Evolutionary conservation across 2,113 vertebrate species (phyloP).

Genomic region (Pteropus alecto): DNA sequence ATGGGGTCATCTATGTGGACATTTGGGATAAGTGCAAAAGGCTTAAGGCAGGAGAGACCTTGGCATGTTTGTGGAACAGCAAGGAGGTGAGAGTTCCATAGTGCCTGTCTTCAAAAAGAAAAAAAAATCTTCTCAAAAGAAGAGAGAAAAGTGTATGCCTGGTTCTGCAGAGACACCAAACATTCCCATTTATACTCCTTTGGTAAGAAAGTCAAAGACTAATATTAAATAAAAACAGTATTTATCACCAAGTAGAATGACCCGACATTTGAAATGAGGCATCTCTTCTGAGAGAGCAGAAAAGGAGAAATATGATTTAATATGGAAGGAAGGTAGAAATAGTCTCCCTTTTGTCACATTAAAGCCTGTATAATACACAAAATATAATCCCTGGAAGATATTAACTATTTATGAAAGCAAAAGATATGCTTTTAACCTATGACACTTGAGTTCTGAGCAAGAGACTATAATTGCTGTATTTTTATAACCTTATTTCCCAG

Average conservation of each 20-base stretch:
- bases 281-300: not conserved
- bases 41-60: not conserved
- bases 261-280: not conserved
- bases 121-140: not conserved
- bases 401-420: conserved; percentile 8
- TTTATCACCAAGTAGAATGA: not conserved
- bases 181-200: not conserved
- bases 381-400: not conserved
- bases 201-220: not conserved
- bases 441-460: not conserved
- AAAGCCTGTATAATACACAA: not conserved
- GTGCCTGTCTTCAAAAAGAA: not conserved
- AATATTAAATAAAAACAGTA: not conserved
- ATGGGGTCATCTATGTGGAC: not conserved
- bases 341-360: not conserved
- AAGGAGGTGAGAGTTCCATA: not conserved
- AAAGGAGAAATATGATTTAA: not conserved
- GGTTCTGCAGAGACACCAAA: not conserved
- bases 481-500: not conserved
- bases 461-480: not conserved
- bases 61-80: not conserved
- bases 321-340: not conserved
- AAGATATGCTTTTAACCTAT: not conserved
- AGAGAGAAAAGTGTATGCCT: not conserved
- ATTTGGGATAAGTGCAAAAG: not conserved